A percentile compares a stretch with the other conserved stretches of the same genome.
Evolutionary conservation across 1,140 invertebrate species (phyloP).

Genomic region (Trichonephila inaurata): DNA sequence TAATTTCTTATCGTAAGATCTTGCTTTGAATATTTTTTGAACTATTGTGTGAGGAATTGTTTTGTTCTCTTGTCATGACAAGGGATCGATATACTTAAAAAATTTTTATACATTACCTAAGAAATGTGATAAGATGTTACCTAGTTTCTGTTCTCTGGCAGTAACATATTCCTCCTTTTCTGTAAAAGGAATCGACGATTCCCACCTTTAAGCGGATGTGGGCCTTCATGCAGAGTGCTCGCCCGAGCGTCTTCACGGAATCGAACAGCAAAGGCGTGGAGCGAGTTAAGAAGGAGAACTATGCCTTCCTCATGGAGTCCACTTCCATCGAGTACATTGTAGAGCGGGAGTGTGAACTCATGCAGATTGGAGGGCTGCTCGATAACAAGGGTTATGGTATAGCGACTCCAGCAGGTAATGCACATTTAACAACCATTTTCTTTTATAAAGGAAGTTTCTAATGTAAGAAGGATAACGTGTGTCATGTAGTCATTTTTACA

Average conservation of each 20-base stretch:
- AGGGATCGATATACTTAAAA: no score
- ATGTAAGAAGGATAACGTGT: no score
- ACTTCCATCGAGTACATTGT: constrained; percentile 89
- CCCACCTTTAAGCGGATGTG: constrained; percentile 91
- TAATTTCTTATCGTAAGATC: no score
- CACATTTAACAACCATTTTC: no score
- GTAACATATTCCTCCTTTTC: neutral
- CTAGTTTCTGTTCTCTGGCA: no score
- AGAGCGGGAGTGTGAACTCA: constrained; percentile 88
- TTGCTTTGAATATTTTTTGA: no score
- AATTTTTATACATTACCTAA: no score
- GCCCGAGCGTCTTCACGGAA: constrained; percentile 90
- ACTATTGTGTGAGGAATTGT: no score
- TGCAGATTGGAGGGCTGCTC: constrained; percentile 87
- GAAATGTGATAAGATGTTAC: no score
- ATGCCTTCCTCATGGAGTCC: constrained; percentile 91
- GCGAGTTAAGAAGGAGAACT: constrained; percentile 88
- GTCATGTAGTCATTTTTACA: no score
- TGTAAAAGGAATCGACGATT: constrained; percentile 90
- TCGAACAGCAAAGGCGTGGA: constrained; percentile 93
- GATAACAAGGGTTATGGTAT: constrained; percentile 84
- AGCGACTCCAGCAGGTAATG: constrained; percentile 78
- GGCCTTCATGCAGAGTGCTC: constrained; percentile 89
- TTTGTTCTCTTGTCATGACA: no score
- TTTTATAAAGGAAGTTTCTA: no score